Conservation (phyloP, 2,113 vertebrate species). For the Hippocampus comes region DNA sequence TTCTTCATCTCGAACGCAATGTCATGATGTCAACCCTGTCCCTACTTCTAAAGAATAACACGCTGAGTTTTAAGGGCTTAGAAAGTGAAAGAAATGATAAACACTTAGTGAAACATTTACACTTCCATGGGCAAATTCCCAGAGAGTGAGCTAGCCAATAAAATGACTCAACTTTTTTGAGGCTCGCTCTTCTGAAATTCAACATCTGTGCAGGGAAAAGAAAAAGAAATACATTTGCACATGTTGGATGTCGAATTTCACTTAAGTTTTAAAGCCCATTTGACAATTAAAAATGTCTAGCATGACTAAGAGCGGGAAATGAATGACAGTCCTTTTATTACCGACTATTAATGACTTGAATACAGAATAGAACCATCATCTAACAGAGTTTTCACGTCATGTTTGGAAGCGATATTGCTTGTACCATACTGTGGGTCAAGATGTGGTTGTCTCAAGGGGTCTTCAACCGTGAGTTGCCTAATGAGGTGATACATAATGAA, state of each 20-base stretch:
- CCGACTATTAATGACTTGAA: neutral
- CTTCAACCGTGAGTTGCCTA: neutral
- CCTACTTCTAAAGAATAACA: constrained; percentile 5
- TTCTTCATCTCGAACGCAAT: neutral
- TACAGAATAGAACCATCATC: constrained; percentile 22
- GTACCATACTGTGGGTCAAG: neutral
- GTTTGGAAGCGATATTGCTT: constrained; percentile 2
- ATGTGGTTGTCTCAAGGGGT: constrained; percentile 6
- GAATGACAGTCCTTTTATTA: constrained; percentile 17
- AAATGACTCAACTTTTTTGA: constrained; percentile 36
- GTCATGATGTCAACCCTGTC: neutral
- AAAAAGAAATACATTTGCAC: neutral
- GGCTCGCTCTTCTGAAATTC: constrained; percentile 31
- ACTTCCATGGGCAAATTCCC: constrained; percentile 53
- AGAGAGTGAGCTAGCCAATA: constrained; percentile 37
- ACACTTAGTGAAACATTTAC: constrained; percentile 38
- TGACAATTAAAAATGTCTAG: neutral
- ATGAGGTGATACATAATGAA: neutral
- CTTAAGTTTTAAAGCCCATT: neutral
- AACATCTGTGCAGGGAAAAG: constrained; percentile 1
- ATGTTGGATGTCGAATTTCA: neutral
- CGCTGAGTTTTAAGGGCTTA: constrained; percentile 10
- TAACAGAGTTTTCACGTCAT: neutral
- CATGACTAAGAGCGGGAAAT: neutral
- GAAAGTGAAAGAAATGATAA: constrained; percentile 14